These are phyloP conservation scores for Aurelia aurita complex sp. Pacific DNA, from an alignment of 30 jellyfish, hydroid and myxozoan genomes.

Conservation along the genomic window DNA sequence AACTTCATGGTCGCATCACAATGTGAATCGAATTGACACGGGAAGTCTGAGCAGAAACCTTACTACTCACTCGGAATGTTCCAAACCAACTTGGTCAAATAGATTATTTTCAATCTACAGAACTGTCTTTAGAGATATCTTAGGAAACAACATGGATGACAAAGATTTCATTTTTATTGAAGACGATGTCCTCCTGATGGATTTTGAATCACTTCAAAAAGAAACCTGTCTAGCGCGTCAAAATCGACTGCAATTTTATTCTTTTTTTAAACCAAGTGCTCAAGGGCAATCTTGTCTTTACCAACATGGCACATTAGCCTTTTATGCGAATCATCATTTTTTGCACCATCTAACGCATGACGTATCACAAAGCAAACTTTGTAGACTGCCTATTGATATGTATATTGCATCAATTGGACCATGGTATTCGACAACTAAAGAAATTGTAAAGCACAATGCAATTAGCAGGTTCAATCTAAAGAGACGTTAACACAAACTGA, in stretches of 20 bases:
- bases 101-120: slow-evolving; percentile 30
- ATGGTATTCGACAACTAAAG: slow-evolving; percentile 37
- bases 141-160: slow-evolving; percentile 1
- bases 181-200: slow-evolving; percentile 33
- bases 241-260: background rate
- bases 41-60: background rate
- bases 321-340: background rate
- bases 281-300: slow-evolving; percentile 25
- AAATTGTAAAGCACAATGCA: slow-evolving; percentile 40
- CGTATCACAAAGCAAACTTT: slow-evolving; percentile 1
- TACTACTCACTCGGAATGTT: background rate
- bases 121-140: slow-evolving; percentile 19
- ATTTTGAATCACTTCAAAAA: background rate
- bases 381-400: slow-evolving; percentile 43
- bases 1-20: background rate
- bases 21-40: slow-evolving; percentile 7
- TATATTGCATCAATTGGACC: slow-evolving; percentile 37
- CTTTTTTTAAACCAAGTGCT: slow-evolving; percentile 20
- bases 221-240: slow-evolving; percentile 34
- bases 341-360: slow-evolving; percentile 18
- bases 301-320: slow-evolving; percentile 33
- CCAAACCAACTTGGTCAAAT: slow-evolving; percentile 12
- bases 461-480: slow-evolving; percentile 1
- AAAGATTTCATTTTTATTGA: slow-evolving; percentile 34
- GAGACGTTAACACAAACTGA: no score